Conservation (phyloP, 2,888 invertebrate genomes). For the Hoplodrina ambigua region DNA sequence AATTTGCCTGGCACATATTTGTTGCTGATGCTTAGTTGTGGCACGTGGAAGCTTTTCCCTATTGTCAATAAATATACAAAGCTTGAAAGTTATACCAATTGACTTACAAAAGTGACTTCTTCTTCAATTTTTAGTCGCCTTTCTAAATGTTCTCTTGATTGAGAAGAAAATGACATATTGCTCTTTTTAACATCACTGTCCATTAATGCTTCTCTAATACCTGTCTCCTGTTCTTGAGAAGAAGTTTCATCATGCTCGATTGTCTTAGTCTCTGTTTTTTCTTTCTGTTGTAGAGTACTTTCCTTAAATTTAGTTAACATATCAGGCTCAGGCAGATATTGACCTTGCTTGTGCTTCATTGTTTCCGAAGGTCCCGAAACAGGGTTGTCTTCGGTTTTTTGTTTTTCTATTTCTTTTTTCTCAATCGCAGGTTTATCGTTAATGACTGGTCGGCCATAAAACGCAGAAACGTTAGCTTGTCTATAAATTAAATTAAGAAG, state of each 20-base stretch:
- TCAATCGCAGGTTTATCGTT: slow-evolving; percentile 39
- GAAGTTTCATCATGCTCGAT: slow-evolving; percentile 42
- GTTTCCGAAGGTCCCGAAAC: slow-evolving; percentile 64
- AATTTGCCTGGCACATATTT: too few species aligned
- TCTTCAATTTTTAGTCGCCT: slow-evolving; percentile 85
- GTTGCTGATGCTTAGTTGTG: too few species aligned
- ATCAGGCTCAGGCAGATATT: slow-evolving; percentile 71
- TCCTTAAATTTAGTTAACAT: slow-evolving; percentile 71
- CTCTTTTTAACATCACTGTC: slow-evolving; percentile 42
- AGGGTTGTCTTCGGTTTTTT: slow-evolving; percentile 24
- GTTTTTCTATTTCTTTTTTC: slow-evolving; percentile 25
- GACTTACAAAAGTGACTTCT: slow-evolving; percentile 86
- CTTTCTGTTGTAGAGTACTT: slow-evolving; percentile 55
- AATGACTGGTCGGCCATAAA: slow-evolving; percentile 80
- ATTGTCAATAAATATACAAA: too few species aligned
- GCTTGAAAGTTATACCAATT: too few species aligned
- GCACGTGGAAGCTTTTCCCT: too few species aligned
- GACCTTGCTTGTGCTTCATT: slow-evolving; percentile 46
- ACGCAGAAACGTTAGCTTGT: slow-evolving; percentile 93
- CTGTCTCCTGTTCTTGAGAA: slow-evolving; percentile 11
- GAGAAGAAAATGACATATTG: slow-evolving; percentile 56
- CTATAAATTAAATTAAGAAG: slow-evolving; percentile 68
- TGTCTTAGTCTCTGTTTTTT: slow-evolving; percentile 23
- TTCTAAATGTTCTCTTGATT: slow-evolving; percentile 78
- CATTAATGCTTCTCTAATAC: slow-evolving; percentile 39